Percentiles rank a stretch among this genome's conserved stretches.
Conservation (phyloP, 2,797 vertebrate genomes). For the Syndactyla subalaris region DNA sequence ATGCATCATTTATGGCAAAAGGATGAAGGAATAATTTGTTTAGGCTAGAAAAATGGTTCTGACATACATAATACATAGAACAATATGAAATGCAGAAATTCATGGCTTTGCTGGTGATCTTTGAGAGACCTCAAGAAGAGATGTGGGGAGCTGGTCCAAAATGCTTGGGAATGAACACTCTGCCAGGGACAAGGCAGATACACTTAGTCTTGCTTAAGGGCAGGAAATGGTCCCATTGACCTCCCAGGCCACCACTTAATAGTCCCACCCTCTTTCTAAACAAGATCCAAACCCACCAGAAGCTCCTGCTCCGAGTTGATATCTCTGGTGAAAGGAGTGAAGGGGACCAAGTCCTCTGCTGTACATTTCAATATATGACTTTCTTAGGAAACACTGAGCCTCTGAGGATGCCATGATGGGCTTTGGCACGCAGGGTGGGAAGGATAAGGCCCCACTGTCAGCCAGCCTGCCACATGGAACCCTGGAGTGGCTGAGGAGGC, state of each 20-base stretch:
- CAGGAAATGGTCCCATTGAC: background rate
- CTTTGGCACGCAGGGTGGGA: background rate
- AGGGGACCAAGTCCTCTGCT: accelerated
- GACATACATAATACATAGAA: background rate
- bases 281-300: background rate
- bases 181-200: background rate
- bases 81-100: slow-evolving; percentile 13
- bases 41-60: background rate
- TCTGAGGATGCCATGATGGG: background rate
- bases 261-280: background rate
- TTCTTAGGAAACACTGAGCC: background rate
- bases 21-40: background rate
- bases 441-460: background rate
- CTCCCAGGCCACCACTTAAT: background rate
- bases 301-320: background rate
- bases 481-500: accelerated
- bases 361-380: accelerated
- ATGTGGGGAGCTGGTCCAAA: background rate
- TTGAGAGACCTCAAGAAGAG: background rate
- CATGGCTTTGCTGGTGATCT: background rate
- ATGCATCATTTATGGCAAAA: background rate
- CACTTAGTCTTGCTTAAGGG: background rate
- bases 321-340: background rate
- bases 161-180: background rate
- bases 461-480: background rate